Percentiles rank a stretch among this genome's conserved stretches.
Conservation (phyloP, 2,888 invertebrate genomes). For the Nephrotoma flavescens region DNA sequence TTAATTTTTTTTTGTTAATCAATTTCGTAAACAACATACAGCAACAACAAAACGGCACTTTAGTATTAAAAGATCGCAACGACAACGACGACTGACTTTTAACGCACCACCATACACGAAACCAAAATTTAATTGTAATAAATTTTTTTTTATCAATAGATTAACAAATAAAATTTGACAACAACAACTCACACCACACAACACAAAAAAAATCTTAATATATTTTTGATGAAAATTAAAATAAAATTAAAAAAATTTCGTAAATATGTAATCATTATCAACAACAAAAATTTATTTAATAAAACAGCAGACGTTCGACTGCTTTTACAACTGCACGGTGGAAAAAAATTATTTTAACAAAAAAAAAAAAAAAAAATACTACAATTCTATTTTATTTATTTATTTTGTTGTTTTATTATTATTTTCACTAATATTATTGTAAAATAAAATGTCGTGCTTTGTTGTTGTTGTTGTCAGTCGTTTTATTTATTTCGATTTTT, state of each 20-base stretch:
- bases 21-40: background rate
- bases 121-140: background rate
- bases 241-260: background rate
- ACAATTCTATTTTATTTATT: background rate
- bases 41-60: background rate
- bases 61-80: background rate
- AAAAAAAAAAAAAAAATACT: background rate
- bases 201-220: background rate
- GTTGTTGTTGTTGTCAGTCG: background rate
- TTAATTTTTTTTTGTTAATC: background rate
- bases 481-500: background rate
- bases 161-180: background rate
- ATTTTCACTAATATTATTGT: background rate
- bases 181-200: too few species aligned
- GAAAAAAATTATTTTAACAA: background rate
- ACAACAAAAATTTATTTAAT: background rate
- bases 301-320: background rate
- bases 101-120: background rate
- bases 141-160: background rate
- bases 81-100: background rate
- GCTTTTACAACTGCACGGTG: background rate
- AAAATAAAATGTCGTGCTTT: background rate
- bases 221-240: background rate
- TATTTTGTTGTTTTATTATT: background rate
- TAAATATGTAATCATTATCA: background rate